phyloP scores from a whole-genome alignment of 2,888 invertebrate genomes.

The Tenthredo mesomela region DNA sequence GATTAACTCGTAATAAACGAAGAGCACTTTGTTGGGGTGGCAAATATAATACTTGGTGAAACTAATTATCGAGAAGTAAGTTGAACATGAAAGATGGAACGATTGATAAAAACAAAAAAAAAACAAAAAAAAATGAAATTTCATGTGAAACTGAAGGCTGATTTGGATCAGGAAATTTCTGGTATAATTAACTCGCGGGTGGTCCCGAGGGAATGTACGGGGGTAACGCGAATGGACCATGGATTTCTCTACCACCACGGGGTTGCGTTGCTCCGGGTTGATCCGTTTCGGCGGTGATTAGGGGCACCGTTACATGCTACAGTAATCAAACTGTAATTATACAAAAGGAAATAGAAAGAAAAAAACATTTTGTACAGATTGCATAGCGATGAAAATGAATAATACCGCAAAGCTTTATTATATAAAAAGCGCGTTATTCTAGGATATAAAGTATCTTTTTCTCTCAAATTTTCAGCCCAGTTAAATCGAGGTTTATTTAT shows the following conservation, averaged over 20 bases:
- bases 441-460: neutral
- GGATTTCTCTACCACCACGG: conserved; percentile 11
- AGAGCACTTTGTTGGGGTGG: neutral
- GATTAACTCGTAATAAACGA: neutral
- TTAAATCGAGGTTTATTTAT: neutral
- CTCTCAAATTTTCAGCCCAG: neutral
- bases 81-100: conserved; percentile 13
- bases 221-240: conserved; percentile 42
- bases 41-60: conserved; percentile 10
- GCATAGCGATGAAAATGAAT: neutral
- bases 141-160: conserved; percentile 39
- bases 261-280: conserved; percentile 1
- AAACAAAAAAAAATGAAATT: neutral
- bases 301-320: conserved; percentile 18
- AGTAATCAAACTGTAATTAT: conserved; percentile 45
- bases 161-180: conserved; percentile 34
- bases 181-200: conserved; percentile 32
- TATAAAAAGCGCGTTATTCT: neutral
- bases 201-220: neutral
- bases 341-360: conserved; percentile 5
- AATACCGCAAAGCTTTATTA: neutral
- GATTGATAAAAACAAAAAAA: neutral
- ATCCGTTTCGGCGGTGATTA: conserved; percentile 42
- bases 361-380: conserved; percentile 6
- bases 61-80: conserved; percentile 27